These are phyloP conservation scores for Thomomys bottae DNA, from an alignment of 2,113 vertebrate genomes.

Conservation along the genomic window DNA sequence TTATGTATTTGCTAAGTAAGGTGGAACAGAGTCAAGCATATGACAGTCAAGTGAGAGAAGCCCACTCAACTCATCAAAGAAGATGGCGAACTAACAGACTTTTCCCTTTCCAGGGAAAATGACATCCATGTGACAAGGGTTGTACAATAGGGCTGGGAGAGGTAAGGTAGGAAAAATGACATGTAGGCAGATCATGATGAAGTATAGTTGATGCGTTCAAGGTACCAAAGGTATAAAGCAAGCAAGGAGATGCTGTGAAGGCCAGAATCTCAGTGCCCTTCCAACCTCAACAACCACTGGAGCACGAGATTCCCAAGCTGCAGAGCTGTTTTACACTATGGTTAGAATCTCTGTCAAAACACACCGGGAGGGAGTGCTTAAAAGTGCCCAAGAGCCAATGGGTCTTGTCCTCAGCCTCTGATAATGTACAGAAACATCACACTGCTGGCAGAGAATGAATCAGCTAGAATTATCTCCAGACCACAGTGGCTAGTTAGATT, in stretches of 20 bases:
- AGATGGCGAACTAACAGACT: background rate
- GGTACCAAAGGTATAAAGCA: background rate
- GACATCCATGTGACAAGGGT: background rate
- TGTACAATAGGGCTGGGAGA: background rate
- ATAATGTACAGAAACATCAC: background rate
- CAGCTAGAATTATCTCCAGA: background rate
- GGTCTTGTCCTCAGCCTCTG: background rate
- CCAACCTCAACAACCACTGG: background rate
- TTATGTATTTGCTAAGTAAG: background rate
- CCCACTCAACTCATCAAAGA: background rate
- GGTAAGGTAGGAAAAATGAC: background rate
- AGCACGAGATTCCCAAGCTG: background rate
- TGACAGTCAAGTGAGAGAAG: background rate
- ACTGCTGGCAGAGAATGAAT: background rate
- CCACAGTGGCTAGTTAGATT: background rate
- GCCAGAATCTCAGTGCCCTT: background rate
- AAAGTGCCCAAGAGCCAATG: background rate
- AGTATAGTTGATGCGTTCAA: background rate
- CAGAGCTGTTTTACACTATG: background rate
- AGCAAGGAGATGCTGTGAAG: rapidly evolving
- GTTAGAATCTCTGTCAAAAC: slow-evolving; percentile 10
- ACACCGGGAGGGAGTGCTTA: background rate
- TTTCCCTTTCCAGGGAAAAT: background rate
- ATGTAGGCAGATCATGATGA: background rate
- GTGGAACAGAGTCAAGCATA: background rate